A percentile compares a stretch with the other conserved stretches of the same genome.
Conservation (phyloP, 2,113 vertebrate species). For the Chinchilla lanigera region DNA sequence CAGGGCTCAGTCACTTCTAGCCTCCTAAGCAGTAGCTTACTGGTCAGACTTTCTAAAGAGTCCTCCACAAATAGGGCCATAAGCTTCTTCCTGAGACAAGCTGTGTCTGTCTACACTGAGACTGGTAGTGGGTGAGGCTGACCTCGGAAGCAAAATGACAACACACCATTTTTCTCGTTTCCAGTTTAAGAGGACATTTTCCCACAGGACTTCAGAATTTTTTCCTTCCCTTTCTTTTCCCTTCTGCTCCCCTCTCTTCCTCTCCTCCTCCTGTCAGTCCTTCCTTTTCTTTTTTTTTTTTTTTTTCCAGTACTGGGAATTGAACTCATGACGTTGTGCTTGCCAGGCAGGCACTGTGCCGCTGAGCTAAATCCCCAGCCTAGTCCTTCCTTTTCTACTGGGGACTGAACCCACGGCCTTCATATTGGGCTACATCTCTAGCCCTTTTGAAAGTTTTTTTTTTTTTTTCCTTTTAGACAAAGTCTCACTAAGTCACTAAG, state of each 20-base stretch:
- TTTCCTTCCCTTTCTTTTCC: neutral
- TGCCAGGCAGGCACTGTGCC: no score
- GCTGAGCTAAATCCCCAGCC: neutral
- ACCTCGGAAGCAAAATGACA: neutral
- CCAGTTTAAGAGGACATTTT: neutral
- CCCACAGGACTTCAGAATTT: neutral
- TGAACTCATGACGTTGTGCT: no score
- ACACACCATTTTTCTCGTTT: neutral
- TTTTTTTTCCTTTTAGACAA: neutral
- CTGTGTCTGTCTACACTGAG: neutral
- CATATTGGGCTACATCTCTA: neutral
- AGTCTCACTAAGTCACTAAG: neutral
- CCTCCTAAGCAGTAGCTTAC: neutral
- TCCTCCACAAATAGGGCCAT: neutral
- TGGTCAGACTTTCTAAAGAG: neutral
- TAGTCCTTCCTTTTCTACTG: neutral
- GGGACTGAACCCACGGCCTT: neutral
- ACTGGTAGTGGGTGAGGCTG: neutral
- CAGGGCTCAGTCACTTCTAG: neutral
- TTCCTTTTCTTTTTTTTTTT: neutral
- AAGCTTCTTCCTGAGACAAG: neutral
- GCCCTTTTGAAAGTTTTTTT: neutral
- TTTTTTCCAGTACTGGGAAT: no score
- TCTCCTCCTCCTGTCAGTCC: neutral
- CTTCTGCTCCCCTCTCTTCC: neutral